These are phyloP conservation scores for Tortricodes alternella DNA, from an alignment of 2,888 invertebrate genomes.

Conservation along the genomic window DNA sequence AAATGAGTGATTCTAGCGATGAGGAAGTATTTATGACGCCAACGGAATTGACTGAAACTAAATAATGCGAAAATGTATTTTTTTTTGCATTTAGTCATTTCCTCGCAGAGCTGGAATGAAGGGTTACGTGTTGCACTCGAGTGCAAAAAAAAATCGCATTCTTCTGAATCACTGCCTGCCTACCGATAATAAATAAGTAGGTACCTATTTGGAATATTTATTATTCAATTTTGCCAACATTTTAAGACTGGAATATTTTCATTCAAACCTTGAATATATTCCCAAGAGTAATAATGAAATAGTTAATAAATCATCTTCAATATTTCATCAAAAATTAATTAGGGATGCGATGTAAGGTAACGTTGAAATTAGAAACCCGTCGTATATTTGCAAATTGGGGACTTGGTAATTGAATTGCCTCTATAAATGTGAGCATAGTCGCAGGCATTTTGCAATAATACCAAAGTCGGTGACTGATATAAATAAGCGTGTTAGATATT, in stretches of 20 bases:
- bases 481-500: conserved; percentile 13
- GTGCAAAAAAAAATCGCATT: no score
- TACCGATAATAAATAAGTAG: no score
- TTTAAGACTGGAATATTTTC: background rate
- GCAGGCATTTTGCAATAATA: background rate
- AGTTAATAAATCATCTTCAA: conserved; percentile 11
- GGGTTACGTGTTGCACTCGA: no score
- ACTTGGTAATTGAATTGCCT: conserved; percentile 31
- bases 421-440: background rate
- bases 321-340: conserved; percentile 17
- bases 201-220: no score
- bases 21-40: no score
- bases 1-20: no score
- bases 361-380: conserved; percentile 14
- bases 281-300: conserved; percentile 10
- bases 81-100: no score
- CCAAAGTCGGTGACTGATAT: background rate
- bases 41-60: no score
- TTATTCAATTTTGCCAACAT: background rate
- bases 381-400: conserved; percentile 25
- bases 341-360: conserved; percentile 19
- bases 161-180: no score
- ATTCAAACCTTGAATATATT: background rate
- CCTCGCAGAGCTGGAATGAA: no score
- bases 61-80: no score